Conservation (phyloP, 2,797 vertebrate species). For the Smutsia temminckii region DNA sequence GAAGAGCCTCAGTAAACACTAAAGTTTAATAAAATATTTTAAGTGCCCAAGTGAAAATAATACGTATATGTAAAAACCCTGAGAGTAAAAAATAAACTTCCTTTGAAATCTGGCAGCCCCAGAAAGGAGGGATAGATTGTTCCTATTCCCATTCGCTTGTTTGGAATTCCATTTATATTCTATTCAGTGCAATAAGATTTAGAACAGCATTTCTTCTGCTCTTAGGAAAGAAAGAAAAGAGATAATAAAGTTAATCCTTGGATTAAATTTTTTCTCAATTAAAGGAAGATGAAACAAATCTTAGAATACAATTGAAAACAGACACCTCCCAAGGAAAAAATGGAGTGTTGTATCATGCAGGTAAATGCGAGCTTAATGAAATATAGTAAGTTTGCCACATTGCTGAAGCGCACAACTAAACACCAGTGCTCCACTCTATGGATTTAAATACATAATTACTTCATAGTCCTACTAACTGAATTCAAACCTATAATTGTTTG, state of each 20-base stretch:
- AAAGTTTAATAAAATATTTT: conserved; percentile 55
- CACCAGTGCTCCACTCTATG: neutral
- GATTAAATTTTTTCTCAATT: conserved; percentile 46
- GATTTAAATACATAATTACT: conserved; percentile 69
- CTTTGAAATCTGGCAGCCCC: conserved; percentile 9
- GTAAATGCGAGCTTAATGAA: conserved; percentile 63
- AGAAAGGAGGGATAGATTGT: conserved; percentile 38
- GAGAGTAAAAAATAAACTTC: conserved; percentile 51
- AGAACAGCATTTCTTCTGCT: conserved; percentile 13
- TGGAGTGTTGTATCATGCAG: neutral
- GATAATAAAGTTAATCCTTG: conserved; percentile 62
- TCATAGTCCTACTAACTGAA: conserved; percentile 1
- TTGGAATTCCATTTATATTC: conserved; percentile 63
- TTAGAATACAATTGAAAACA: conserved; percentile 60
- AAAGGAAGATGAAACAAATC: conserved; percentile 52
- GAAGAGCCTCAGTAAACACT: conserved; percentile 25
- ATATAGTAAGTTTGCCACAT: conserved; percentile 46
- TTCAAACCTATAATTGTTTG: conserved; percentile 61
- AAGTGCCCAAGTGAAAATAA: conserved; percentile 63
- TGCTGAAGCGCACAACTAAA: conserved; percentile 57
- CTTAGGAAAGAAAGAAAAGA: conserved; percentile 10
- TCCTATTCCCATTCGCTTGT: neutral
- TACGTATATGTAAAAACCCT: conserved; percentile 27
- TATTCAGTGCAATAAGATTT: conserved; percentile 46
- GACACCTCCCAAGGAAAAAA: neutral